phyloP scores from a whole-genome alignment of 2,888 invertebrate species.

The Cistogaster globosa region DNA sequence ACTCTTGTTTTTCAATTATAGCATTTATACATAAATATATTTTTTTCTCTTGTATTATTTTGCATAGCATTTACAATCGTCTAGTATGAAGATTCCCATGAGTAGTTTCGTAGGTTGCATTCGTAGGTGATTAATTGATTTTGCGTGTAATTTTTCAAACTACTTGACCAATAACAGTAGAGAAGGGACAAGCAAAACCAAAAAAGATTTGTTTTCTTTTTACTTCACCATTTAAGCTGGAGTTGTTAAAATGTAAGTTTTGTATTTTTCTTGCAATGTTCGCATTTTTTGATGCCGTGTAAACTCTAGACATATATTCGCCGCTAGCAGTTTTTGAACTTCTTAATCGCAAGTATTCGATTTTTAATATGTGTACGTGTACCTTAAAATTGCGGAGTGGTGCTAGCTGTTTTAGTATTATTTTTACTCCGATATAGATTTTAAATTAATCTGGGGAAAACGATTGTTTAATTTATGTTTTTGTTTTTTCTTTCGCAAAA shows the following conservation, averaged over 20 bases:
- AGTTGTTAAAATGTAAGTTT: background rate
- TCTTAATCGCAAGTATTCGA: background rate
- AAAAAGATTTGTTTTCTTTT: background rate
- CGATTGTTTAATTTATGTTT: constrained; percentile 38
- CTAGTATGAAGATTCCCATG: constrained; percentile 31
- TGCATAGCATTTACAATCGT: background rate
- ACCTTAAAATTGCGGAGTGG: too few relatives aligned
- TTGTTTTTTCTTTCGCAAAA: background rate
- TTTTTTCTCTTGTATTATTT: background rate
- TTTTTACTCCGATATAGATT: constrained; percentile 13
- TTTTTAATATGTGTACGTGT: background rate
- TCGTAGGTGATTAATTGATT: constrained; percentile 61
- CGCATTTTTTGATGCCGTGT: background rate
- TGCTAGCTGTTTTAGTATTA: background rate
- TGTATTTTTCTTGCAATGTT: background rate
- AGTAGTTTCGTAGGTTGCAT: constrained; percentile 29
- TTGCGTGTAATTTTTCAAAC: constrained; percentile 55
- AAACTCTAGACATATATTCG: background rate
- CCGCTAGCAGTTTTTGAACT: background rate
- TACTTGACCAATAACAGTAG: constrained; percentile 38
- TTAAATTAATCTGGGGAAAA: constrained; percentile 36
- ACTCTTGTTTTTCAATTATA: background rate
- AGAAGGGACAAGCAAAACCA: constrained; percentile 17
- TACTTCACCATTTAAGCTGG: constrained; percentile 13
- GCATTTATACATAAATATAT: too few relatives aligned